Conservation (phyloP, 1,140 invertebrate species). For the Ceratitis capitata region DNA sequence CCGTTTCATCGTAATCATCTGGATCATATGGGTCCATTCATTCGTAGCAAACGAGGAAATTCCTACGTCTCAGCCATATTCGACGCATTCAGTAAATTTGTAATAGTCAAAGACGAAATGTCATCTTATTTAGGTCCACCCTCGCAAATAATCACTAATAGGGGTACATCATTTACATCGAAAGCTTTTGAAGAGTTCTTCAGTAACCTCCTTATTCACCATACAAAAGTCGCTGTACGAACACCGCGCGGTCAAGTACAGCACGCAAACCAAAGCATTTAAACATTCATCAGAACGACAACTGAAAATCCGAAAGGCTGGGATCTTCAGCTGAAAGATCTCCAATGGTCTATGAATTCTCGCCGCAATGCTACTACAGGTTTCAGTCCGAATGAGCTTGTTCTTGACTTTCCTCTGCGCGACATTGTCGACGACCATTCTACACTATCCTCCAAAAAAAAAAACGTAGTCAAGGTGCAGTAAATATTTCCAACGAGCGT, state of each 20-base stretch:
- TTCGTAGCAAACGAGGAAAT: not conserved
- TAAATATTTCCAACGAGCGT: not conserved
- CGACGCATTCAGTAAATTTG: too few species aligned
- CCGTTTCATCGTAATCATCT: too few species aligned
- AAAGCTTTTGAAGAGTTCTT: not conserved
- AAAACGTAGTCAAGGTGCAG: not conserved
- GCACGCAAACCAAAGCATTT: not conserved
- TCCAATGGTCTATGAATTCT: not conserved
- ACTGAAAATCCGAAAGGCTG: not conserved
- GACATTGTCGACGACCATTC: not conserved
- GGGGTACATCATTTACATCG: not conserved
- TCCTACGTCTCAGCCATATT: not conserved
- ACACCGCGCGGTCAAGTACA: not conserved
- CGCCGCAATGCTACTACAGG: not conserved
- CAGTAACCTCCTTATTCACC: not conserved
- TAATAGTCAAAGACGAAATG: not conserved
- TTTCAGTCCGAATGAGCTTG: not conserved
- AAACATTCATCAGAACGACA: too few species aligned
- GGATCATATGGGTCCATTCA: not conserved
- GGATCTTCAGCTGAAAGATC: not conserved
- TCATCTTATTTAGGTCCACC: not conserved
- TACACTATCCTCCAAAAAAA: not conserved
- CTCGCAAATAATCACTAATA: not conserved
- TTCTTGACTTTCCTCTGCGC: not conserved
- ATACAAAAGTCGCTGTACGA: not conserved